Conservation (phyloP, 2,797 vertebrate genomes). For the Sebastes cheni region DNA sequence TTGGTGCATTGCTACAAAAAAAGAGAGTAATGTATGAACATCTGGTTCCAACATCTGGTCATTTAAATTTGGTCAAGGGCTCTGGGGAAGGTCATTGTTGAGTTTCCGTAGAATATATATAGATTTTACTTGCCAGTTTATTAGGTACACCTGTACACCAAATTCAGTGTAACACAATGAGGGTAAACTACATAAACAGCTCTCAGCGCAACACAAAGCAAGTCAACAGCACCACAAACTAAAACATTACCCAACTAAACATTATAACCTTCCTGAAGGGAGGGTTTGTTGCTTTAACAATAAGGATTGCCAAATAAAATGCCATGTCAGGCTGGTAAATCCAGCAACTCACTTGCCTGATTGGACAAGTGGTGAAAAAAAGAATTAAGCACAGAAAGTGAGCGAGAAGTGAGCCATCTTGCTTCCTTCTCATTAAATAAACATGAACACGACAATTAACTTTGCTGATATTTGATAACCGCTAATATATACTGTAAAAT, state of each 20-base stretch:
- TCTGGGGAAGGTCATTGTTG: not conserved
- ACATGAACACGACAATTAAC: too few species aligned
- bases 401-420: too few species aligned
- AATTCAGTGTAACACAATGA: not conserved
- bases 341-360: not conserved
- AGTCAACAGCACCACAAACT: not conserved
- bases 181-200: not conserved
- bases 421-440: too few species aligned
- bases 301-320: too few species aligned
- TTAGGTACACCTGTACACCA: not conserved
- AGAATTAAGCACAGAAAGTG: too few species aligned
- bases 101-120: not conserved
- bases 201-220: not conserved
- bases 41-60: slow-evolving; percentile 15
- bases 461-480: too few species aligned
- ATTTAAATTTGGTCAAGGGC: not conserved
- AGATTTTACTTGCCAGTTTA: not conserved
- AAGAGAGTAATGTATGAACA: not conserved
- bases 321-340: too few species aligned
- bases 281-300: not conserved
- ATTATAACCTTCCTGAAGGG: not conserved
- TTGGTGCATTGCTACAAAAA: not conserved
- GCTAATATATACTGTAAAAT: too few species aligned
- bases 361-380: too few species aligned
- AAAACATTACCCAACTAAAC: not conserved